Base-by-base conservation (phyloP, 1,140 invertebrate genomes). In the Eurosta solidaginis region DNA sequence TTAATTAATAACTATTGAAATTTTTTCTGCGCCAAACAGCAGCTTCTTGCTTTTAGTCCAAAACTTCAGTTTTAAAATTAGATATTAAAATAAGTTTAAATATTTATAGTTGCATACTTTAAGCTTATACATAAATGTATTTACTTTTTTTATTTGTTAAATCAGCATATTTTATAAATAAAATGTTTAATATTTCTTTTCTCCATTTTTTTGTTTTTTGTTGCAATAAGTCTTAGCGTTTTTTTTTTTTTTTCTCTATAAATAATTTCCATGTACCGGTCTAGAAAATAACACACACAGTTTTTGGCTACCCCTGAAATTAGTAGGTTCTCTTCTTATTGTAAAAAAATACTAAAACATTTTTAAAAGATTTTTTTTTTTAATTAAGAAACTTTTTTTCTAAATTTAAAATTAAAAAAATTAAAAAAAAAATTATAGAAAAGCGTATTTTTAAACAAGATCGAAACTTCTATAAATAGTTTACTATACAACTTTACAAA, bases 171-270 rank as follows among this genome's bases (percentile, higher is more conserved):
- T 17, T 63, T 63, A 40, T 68, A 52, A 4, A 17, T 49, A n/a
- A n/a, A n/a, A n/a, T n/a, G n/a, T 49, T 52, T 22, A 12, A 68
- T 68, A 40, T 68, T 68, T 12, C 9, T 40, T 68, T 68, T 33
- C 33, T 33, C 33, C 40, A 68, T 68, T 68, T 68, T 29, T 68
- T 68, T 68, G 33, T 68, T 68, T n/a, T n/a, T 68, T 68, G 59
- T 68, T 68, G 59, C 59, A 68, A 52, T 68, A 68, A 68, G 59
- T 68, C 59, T 68, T 68, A 68, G 59, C 59, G 59, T 68, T 68
- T 68, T 52, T 68, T 40, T 40, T 68, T 33, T 17, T 68, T 17
- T 14, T 17, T 47, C 45, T 2, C n/a, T 47, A 1, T 47, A 12
- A 47, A 4, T 47, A 47, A 47, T 14, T 47, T 47, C 20, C 59